Base-by-base conservation (phyloP, 2,888 invertebrate species). In the Drosophila neutralis region DNA sequence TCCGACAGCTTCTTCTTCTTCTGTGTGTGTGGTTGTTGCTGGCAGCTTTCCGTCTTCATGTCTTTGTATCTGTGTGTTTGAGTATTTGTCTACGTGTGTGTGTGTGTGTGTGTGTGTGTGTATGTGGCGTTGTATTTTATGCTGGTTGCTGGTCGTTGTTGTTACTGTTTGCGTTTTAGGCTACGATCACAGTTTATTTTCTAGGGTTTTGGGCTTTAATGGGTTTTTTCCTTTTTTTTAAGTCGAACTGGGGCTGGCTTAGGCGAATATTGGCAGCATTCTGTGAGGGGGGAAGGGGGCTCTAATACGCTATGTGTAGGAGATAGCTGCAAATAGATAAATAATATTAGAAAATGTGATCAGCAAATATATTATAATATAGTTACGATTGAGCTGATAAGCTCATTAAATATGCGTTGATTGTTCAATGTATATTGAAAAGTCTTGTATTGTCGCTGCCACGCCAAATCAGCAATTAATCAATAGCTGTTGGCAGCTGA, bases 181-280 rank as follows among this genome's bases (percentile, higher is more conserved):
- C 85, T 87, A 89, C 85, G 87, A 87, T 87, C 87, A 87, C 87
- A 87, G 87, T 85, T 80, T 74, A 69, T 83, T 27, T 89, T 80
- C 69, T 72, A 74, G 66, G 72, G 15, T 61, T 68, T 77, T 72
- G 48, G 64, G 58, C 60, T 77, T 60, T 54, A 67, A 80, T 71
- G 72, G 67, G 53, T 35, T 38, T n/a, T 21, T 52, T 21, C 8
- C n/a, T 21, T 13, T 31, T 29, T 29, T 42, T 66, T 18, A 24
- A 57, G 58, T 53, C 64, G 63, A 69, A 66, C 73, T 75, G 68
- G 66, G 76, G 57, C 87, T 75, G 73, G 73, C 67, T 77, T 71
- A 80, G 87, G 78, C 84, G 75, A 64, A 49, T 51, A 75, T 84
- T 87, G 86, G 89, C 87, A 86, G 87, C 89, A 84, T 85, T 77